These are phyloP conservation scores for Avahi laniger DNA, from an alignment of 2,797 vertebrate species.

Conservation along the genomic window DNA sequence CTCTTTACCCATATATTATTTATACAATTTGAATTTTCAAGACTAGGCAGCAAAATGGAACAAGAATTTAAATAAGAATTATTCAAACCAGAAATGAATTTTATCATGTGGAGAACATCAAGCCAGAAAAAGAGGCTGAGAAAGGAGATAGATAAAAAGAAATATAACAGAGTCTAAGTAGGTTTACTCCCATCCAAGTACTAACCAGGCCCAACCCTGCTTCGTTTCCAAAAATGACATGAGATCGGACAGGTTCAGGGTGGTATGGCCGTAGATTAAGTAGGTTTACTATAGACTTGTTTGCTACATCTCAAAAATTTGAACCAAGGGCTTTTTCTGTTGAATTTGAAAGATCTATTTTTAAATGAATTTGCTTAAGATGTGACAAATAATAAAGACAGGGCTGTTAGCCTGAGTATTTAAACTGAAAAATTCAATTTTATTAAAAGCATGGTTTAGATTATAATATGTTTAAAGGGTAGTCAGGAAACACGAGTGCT, in stretches of 20 bases:
- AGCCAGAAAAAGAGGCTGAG: background rate
- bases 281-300: background rate
- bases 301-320: background rate
- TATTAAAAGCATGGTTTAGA: slow-evolving; percentile 18
- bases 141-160: background rate
- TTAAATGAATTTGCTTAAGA: background rate
- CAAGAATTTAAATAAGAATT: background rate
- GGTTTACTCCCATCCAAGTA: background rate
- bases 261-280: too few relatives aligned
- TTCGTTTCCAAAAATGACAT: too few relatives aligned
- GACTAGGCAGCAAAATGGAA: background rate
- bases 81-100: background rate
- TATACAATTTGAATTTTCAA: background rate
- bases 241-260: too few relatives aligned
- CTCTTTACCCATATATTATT: background rate
- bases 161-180: background rate
- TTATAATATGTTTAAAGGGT: background rate
- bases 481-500: background rate
- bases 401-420: background rate
- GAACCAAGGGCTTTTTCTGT: background rate
- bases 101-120: background rate
- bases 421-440: background rate
- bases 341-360: slow-evolving; percentile 10
- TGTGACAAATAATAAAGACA: background rate
- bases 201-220: too few relatives aligned